Base-by-base conservation (phyloP, 2,888 invertebrate species). In the Caenorhabditis macrosperma region DNA sequence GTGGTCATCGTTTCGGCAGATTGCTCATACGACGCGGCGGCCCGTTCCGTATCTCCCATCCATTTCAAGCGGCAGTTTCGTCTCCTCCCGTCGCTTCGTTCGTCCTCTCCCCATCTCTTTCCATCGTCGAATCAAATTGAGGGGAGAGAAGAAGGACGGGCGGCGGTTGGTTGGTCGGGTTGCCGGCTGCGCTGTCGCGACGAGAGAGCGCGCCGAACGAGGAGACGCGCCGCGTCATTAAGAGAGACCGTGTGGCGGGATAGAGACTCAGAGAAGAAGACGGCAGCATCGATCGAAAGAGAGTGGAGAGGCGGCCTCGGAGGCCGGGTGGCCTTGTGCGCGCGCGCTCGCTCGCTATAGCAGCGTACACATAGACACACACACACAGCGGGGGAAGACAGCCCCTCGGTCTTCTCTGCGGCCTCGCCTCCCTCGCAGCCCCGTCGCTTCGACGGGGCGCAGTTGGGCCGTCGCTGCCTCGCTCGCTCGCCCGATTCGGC, bases 51-150 rank as follows among this genome's bases (percentile, higher is more conserved):
- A 44, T 44, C 44, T 60, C 60, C 60, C 44, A 60, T 60, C 44
- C 44, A 30, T 60, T 44, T 54, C 54, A 54, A 54, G 54, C 60
- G 60, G 17, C 60, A 28, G 41, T 22, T 30, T 44, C 64, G 33
- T 52, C 50, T 15, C 38, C 46, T 22, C 20, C 26, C 38, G 24
- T 17, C 55, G 38, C 44, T 61, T 41, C 30, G 28, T 35, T 44
- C 26, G 22, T 61, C 50, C 55, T 55, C 28, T 57, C 55, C 67
- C 63, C 33, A 41, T 48, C 38, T 60, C 50, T 44, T 61, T 60
- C 41, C 75, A 59, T 59, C 68, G 59, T 46, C 30, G 74, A 74
- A 74, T 74, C 74, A 74, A 74, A 64, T 74, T 64, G 74, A 64
- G 59, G 64, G 72, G 71, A 35, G 52, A 38, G 26, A 60, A 54